Evolutionary conservation across 2,888 invertebrate species (phyloP), one percentile per base, ranked within the genome.

Genomic region (Hypercompe scribonia): DNA sequence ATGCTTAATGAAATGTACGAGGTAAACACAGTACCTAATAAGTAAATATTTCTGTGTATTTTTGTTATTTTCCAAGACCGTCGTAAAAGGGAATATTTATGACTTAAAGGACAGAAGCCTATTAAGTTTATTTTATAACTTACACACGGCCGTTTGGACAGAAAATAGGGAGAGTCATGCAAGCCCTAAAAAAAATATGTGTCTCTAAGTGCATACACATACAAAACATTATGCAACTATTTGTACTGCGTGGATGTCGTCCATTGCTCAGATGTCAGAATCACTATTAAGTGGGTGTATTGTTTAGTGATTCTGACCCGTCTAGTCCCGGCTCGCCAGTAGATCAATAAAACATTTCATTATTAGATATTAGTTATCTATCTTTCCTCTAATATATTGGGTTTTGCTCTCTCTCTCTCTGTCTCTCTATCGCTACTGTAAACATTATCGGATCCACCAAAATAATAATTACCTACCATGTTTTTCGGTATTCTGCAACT

Each of bases 351-450:
- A n/a, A 24, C 24, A 54, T 54, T 54, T n/a, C n/a, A 54, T 54
- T 54, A 54, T 24, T 54, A 54, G 50, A 54, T 54, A 54, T 54
- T 54, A 54, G 50, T 54, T 54, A 54, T n/a, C 50, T 54, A 54
- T 54, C 50, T 50, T 24, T 50, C 21, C 24, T 54, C 50, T 54
- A n/a, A 11, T 54, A n/a, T 54, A 54, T 54, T 54, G 21, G 10
- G 11, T 54, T 11, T 54, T n/a, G 11, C 24, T 24, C 18, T 42
- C 50, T 50, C 50, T 50, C 7, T 50, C 24, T 24, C 18, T 42
- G 24, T 50, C 50, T 50, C 7, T 50, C 50, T 24, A 50, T 50
- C 50, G 50, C 50, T 54, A n/a, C 50, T n/a, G n/a, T 54, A 24
- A 24, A 54, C n/a, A 54, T 54, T n/a, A 11, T 10, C 24, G n/a